These are phyloP conservation scores for human (Homo sapiens) DNA, from an alignment of 2,113 vertebrate species.

Conservation along the genomic window DNA sequence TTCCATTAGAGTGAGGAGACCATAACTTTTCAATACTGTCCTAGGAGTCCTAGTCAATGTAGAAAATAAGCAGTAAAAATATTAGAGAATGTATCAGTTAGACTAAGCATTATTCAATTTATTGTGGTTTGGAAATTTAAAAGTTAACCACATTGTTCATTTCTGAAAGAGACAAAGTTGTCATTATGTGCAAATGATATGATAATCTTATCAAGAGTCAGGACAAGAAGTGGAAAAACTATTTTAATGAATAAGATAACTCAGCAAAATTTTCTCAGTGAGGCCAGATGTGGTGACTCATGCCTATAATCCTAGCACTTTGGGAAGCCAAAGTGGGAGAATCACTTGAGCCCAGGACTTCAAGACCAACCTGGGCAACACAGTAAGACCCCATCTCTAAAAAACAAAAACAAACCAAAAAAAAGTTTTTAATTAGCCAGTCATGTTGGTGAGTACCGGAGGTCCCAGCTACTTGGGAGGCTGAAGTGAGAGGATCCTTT, in stretches of 20 bases:
- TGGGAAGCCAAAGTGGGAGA: no score
- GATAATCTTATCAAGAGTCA: slow-evolving; percentile 18
- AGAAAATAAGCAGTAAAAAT: neutral
- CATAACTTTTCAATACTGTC: neutral
- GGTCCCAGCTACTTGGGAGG: no score
- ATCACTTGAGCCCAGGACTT: no score
- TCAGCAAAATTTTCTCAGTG: neutral
- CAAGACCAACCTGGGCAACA: no score
- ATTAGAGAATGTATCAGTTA: neutral
- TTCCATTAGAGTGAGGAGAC: neutral
- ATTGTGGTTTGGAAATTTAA: neutral
- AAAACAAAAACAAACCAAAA: no score
- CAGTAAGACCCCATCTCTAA: no score
- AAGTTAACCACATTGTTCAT: neutral
- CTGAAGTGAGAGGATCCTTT: no score
- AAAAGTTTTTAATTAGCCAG: no score
- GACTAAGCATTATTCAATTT: neutral
- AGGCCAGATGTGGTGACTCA: neutral
- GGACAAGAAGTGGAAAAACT: neutral
- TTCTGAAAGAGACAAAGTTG: neutral
- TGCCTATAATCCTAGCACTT: no score
- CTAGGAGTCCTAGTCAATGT: neutral
- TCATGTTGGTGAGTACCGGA: no score
- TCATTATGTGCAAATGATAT: neutral
- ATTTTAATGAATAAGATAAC: slow-evolving; percentile 12